Evolutionary conservation across 1,140 invertebrate species (phyloP).

Genomic region (Lepidostoma basale): DNA sequence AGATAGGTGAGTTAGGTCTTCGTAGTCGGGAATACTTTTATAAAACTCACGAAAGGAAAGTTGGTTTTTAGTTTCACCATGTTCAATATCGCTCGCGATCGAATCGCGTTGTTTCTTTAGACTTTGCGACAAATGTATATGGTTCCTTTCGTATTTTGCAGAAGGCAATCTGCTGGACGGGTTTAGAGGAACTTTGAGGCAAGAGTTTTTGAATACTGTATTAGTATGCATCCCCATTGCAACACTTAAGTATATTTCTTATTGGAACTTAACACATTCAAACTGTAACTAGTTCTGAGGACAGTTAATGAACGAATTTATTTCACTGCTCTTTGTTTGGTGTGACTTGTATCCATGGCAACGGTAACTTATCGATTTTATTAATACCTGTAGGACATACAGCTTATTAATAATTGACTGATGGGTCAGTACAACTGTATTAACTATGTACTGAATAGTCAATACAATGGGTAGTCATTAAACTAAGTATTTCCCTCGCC

Average conservation of each 20-base stretch:
- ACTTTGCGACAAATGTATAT: constrained; percentile 46
- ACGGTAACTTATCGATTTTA: constrained; percentile 10
- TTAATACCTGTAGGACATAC: too few species aligned
- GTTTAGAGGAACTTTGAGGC: constrained; percentile 68
- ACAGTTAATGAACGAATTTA: neutral
- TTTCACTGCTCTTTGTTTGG: neutral
- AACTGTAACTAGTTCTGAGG: neutral
- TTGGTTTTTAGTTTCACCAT: constrained; percentile 48
- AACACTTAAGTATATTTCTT: neutral
- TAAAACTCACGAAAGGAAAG: constrained; percentile 69
- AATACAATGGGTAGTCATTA: too few species aligned
- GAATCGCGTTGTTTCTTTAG: neutral
- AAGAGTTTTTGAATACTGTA: constrained; percentile 66
- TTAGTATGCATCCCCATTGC: constrained; percentile 50
- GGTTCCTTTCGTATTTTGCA: constrained; percentile 66
- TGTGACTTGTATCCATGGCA: constrained; percentile 10
- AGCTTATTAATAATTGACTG: too few species aligned
- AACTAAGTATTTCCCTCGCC: too few species aligned
- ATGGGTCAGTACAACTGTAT: too few species aligned
- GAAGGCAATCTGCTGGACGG: constrained; percentile 68
- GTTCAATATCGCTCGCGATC: constrained; percentile 19
- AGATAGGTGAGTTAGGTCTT: constrained; percentile 70
- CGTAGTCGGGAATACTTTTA: constrained; percentile 72
- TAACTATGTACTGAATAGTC: too few species aligned
- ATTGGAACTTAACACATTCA: too few species aligned